Evolutionary conservation across 2,797 vertebrate genomes (phyloP).

Genomic region (Otolemur crassicaudatus): DNA sequence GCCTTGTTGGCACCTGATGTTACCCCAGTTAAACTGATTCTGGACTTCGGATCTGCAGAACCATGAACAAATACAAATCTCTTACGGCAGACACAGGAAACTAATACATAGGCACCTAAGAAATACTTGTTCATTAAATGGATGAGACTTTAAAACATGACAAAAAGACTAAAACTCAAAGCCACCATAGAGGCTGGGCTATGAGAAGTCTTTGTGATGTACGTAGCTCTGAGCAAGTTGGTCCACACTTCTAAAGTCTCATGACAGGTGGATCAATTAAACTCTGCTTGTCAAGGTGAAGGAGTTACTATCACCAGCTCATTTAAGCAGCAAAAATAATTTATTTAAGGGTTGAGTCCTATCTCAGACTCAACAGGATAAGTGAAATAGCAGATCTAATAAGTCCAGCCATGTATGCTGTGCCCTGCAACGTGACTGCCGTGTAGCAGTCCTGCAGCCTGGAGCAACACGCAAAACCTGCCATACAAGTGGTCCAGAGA

Average conservation of each 20-base stretch:
- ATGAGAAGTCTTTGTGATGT: background rate
- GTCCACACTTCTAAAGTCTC: background rate
- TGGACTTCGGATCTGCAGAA: background rate
- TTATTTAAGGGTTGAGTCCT: background rate
- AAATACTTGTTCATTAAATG: constrained; percentile 14
- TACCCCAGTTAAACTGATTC: background rate
- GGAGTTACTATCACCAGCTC: background rate
- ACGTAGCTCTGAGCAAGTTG: background rate
- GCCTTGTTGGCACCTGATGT: background rate
- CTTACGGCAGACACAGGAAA: background rate
- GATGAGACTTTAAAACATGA: constrained; percentile 3
- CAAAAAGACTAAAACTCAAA: background rate
- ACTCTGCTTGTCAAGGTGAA: background rate
- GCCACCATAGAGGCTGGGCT: background rate
- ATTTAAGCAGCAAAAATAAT: background rate
- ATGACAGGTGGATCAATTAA: background rate
- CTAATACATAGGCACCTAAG: background rate
- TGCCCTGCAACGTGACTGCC: background rate
- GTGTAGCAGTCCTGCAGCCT: background rate
- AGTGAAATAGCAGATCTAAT: background rate
- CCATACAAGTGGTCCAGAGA: background rate
- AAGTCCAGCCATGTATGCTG: background rate
- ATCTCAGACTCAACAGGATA: background rate
- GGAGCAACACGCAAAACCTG: background rate
- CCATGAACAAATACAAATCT: background rate